Evolutionary conservation across 1,140 invertebrate species (phyloP).

Genomic region (Goniozus legneri): DNA sequence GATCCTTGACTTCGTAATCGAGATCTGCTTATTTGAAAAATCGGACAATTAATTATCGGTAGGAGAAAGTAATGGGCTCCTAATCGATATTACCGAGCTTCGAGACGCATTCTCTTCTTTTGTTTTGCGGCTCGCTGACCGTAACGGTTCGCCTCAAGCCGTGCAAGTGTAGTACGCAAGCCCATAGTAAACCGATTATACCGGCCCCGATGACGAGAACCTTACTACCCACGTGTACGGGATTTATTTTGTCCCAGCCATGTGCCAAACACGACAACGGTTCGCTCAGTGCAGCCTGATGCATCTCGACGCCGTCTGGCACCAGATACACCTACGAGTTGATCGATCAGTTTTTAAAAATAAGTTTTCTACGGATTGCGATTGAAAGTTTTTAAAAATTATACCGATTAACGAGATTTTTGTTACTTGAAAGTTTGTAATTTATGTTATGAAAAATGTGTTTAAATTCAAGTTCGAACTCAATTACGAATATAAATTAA

Average conservation of each 20-base stretch:
- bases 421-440: no score
- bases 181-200: slow-evolving; percentile 69
- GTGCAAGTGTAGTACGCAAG: slow-evolving; percentile 60
- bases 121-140: slow-evolving; percentile 61
- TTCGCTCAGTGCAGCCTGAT: slow-evolving; percentile 59
- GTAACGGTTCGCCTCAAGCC: slow-evolving; percentile 64
- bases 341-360: no score
- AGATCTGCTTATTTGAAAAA: slow-evolving; percentile 47
- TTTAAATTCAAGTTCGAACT: no score
- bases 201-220: slow-evolving; percentile 68
- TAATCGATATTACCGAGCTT: slow-evolving; percentile 55
- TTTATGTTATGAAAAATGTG: no score
- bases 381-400: no score
- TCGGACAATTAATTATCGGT: slow-evolving; percentile 1
- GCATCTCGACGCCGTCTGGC: slow-evolving; percentile 36
- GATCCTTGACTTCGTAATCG: slow-evolving; percentile 56
- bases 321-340: slow-evolving; percentile 34
- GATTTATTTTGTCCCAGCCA: slow-evolving; percentile 61
- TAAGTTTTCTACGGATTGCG: no score
- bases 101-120: slow-evolving; percentile 54
- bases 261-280: slow-evolving; percentile 68
- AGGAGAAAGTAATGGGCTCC: not conserved
- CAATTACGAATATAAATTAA: no score
- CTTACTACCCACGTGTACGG: slow-evolving; percentile 58
- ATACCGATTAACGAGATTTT: no score